Evolutionary conservation across 1,140 invertebrate genomes (phyloP).

Genomic region (Tetramorium simillimum): DNA sequence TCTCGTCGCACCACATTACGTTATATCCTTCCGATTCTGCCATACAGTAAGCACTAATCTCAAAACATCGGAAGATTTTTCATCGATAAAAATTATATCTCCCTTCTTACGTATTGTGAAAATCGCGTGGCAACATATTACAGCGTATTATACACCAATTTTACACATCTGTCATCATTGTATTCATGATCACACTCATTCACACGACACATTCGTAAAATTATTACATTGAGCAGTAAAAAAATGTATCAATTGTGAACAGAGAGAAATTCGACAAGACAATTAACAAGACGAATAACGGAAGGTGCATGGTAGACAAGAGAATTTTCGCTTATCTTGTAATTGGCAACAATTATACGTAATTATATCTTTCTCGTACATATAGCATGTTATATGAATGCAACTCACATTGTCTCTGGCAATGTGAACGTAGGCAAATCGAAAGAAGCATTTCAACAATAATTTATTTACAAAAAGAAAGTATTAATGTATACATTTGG

Average conservation of each 20-base stretch:
- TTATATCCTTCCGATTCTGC: constrained; percentile 10
- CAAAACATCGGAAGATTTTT: constrained; percentile 40
- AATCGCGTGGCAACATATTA: neutral
- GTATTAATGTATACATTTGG: neutral
- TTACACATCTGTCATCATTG: constrained; percentile 34
- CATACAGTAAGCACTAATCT: constrained; percentile 46
- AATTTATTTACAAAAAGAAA: constrained; percentile 11
- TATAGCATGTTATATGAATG: constrained; percentile 29
- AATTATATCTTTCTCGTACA: constrained; percentile 30
- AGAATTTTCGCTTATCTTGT: constrained; percentile 46
- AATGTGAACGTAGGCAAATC: constrained; percentile 30
- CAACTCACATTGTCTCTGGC: neutral
- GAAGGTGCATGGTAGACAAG: constrained; percentile 48
- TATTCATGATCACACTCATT: constrained; percentile 46
- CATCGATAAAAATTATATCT: constrained; percentile 38
- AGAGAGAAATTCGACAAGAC: constrained; percentile 34
- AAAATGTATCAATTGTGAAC: constrained; percentile 53
- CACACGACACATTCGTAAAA: constrained; percentile 63
- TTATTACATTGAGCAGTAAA: constrained; percentile 52
- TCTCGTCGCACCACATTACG: neutral
- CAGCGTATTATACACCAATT: constrained; percentile 31
- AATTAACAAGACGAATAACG: constrained; percentile 49
- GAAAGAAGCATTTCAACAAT: constrained; percentile 43
- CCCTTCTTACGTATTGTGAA: neutral
- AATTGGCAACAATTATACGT: constrained; percentile 41